Conservation (phyloP, 2,797 vertebrate genomes). For the Furcifer pardalis region DNA sequence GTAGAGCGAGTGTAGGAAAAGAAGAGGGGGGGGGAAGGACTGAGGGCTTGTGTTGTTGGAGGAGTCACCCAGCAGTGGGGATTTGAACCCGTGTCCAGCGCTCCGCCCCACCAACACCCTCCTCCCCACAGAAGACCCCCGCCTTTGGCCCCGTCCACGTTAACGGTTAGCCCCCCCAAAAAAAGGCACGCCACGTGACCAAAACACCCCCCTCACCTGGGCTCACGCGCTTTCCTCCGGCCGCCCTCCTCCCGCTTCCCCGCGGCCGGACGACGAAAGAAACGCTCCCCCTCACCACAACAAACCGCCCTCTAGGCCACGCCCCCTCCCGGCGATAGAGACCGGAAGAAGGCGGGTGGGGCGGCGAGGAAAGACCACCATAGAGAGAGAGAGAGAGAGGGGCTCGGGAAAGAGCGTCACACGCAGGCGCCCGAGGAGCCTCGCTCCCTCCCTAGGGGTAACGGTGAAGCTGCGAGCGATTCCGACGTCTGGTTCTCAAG, state of each 20-base stretch:
- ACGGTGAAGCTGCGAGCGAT: no score
- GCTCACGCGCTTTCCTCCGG: background rate
- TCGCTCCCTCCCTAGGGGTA: no score
- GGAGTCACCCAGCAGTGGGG: no score
- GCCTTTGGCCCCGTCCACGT: background rate
- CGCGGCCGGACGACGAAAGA: background rate
- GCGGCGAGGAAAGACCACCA: no score
- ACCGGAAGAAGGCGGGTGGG: conserved; percentile 1
- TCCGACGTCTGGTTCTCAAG: no score
- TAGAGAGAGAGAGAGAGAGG: no score
- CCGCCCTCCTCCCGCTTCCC: no score
- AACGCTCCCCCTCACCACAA: background rate
- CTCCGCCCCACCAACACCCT: background rate
- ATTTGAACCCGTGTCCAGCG: background rate
- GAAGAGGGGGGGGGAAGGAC: no score
- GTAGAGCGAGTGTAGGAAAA: no score
- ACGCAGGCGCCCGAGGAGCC: no score
- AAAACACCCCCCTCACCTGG: conserved; percentile 24
- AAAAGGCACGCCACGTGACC: background rate
- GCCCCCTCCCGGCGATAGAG: conserved; percentile 37
- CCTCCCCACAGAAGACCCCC: background rate
- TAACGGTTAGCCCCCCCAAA: background rate
- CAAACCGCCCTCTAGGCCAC: background rate
- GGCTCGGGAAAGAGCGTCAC: no score
- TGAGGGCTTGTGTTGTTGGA: no score